Evolutionary conservation across 2,113 vertebrate species (phyloP), one percentile per base, ranked within the genome.

Genomic region (Perccottus glenii): DNA sequence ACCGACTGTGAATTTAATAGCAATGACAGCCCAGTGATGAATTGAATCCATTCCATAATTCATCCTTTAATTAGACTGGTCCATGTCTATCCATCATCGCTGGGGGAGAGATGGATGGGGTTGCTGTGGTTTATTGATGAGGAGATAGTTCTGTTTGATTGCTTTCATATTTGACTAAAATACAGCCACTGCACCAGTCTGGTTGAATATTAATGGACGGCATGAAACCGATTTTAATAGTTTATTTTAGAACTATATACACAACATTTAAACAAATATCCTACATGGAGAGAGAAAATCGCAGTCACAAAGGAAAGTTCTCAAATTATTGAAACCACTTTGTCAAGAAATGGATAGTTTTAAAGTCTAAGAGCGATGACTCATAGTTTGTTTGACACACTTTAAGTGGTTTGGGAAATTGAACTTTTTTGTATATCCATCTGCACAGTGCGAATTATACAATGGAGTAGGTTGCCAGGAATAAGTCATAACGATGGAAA

Each of bases 1-100:
- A 66, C 53, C n/a, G 72, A 57, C 78, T 77, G 67, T 59, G 83
- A 81, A 79, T 83, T 79, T 84, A 85, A 81, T 70, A 70, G 81
- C 64, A 75, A 73, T 79, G 81, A 84, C 82, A 83, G 73, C 58
- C 46, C 67, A 19, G 71, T 89, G 87, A 90, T 88, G 78, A 87
- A 90, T 90, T 84, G 77, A 85, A 71, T 77, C 80, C 77, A 86
- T 86, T 90, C 75, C 78, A 87, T 89, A 89, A 89, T 90, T 88
- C 71, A 88, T 90, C 75, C 75, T 83, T 86, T 90, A 89, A 91
- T 89, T 91, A 90, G 82, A 85, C 71, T 11, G 60, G 77, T 65
- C 68, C 70, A 47, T 68, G 86, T 89, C 82, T 81, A 85, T 90
- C 82, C 83, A 85, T 89, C 87, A 85, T 33, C 5, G 67, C 71